Evolutionary conservation across 2,113 vertebrate species (phyloP).

Genomic region (Phylloscopus trochiloides): DNA sequence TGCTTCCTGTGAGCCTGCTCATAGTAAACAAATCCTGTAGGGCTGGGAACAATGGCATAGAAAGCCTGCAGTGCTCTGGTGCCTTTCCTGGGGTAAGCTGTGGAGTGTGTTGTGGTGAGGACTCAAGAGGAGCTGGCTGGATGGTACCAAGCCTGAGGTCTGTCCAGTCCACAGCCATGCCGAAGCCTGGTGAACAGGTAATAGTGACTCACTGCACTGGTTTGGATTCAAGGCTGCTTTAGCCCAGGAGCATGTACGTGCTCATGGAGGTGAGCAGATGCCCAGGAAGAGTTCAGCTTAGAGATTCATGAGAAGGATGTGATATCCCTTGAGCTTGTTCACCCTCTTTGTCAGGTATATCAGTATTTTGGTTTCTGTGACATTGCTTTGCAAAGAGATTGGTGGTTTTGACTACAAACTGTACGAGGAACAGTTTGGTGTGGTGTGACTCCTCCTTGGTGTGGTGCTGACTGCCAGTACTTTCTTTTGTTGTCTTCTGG

Average conservation of each 20-base stretch:
- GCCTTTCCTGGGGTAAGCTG: not conserved
- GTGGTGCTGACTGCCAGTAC: not conserved
- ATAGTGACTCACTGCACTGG: not conserved
- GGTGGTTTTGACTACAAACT: not conserved
- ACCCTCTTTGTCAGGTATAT: not conserved
- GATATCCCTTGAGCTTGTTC: not conserved
- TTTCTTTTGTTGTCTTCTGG: not conserved
- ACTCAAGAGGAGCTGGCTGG: not conserved
- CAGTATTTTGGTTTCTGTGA: not conserved
- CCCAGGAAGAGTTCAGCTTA: not conserved
- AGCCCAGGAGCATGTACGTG: not conserved
- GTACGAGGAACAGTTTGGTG: not conserved
- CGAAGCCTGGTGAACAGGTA: not conserved
- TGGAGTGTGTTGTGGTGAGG: fast-evolving
- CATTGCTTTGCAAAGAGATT: not conserved
- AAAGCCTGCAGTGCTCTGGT: not conserved
- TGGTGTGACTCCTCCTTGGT: not conserved
- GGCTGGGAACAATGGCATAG: fast-evolving
- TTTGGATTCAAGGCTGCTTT: not conserved
- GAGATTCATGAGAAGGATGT: not conserved
- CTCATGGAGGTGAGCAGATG: not conserved
- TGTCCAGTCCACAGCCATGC: not conserved
- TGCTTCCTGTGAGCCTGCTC: not conserved
- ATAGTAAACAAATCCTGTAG: not conserved
- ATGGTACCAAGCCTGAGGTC: fast-evolving